Evolutionary conservation across 1,140 invertebrate species (phyloP), one percentile per base, ranked within the genome.

Genomic region (Leptinotarsa texana): DNA sequence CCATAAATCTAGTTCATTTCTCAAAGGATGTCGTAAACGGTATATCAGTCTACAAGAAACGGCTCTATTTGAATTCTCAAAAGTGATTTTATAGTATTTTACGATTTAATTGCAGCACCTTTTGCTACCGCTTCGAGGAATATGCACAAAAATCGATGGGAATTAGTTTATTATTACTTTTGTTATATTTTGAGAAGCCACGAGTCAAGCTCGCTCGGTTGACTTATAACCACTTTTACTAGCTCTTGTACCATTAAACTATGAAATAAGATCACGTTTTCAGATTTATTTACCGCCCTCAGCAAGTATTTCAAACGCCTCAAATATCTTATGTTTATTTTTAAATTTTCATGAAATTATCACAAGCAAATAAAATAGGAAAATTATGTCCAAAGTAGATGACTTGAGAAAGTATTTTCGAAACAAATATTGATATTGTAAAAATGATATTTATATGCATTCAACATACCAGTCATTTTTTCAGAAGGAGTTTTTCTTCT

Each of bases 1-100:
- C 69, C 72, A 80, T 81, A 81, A 81, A 81, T 81, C 72, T 77
- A 22, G 74, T 77, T 63, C 68, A 69, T 47, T 22, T 73, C 72
- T 78, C 70, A 79, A 77, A 74, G 33, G 75, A 33, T 51, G 66
- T 72, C 75, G 63, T 72, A 74, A 78, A 72, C 62, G n/a, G 51
- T 18, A 57, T 57, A 18, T 57, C 51, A 17, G 63, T 18, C 63
- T 21, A 1, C 15, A 22, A 22, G 63, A 15, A 18, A 65, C 63
- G 15, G 27, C 21, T 65, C 61, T 71, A 70, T 57, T 73, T 74
- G 71, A 69, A 69, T 77, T 74, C 62, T 73, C 33, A 76, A 73
- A 77, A 74, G 68, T 77, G 49, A 77, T 77, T 77, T 79, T 79
- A 79, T 77, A 75, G 75, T 73, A 73, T 75, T 77, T 77, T 74